Base-by-base conservation (phyloP, 2,113 vertebrate genomes). In the Damaliscus lunatus region DNA sequence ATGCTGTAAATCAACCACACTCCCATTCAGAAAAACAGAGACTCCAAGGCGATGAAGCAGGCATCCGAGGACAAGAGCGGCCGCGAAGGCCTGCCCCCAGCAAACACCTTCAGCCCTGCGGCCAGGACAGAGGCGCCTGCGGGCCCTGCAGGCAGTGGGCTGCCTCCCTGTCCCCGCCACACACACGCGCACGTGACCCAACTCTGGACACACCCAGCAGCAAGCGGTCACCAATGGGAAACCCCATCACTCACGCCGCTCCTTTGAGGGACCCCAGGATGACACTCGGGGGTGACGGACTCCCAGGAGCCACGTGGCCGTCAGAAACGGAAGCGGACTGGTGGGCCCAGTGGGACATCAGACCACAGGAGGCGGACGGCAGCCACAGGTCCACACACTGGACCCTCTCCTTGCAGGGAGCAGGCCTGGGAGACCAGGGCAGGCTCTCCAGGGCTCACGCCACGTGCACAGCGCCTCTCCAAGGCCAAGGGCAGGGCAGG, bases 141-240 rank as follows among this genome's bases (percentile, higher is more conserved):
- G 10, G 40, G 10, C 0, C 3, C 23, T 12, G 13, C 5, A 14
- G 40, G 10, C 0, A 2, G 17, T 13, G 0, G 40, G 40, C 33
- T 23, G 64, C n/a, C 5, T 31, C 31, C 27, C 19, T 2, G 1
- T 11, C 33, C 31, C 43, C 15, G 2, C 17, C 80, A 33, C 1
- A 36, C 0, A 14, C 19, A n/a, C 2, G 2, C 1, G 19, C 82
- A 33, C 0, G 1, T 6, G 31, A 36, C 3, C 9, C 5, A 46
- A 4, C 3, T 15, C 40, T 7, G 8, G 7, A 6, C 7, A 3
- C 43, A 67, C 21, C 43, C 80, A 36, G 59, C 57, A 25, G 94
- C 90, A 83, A 40, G 43, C 0, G 6, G 23, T 27, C 81, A 43
- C 67, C 13, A 27, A 23, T 9, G 59, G 74, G 57, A 60, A 59